Conservation (phyloP, 2,888 invertebrate species). For the Panzeria rudis region DNA sequence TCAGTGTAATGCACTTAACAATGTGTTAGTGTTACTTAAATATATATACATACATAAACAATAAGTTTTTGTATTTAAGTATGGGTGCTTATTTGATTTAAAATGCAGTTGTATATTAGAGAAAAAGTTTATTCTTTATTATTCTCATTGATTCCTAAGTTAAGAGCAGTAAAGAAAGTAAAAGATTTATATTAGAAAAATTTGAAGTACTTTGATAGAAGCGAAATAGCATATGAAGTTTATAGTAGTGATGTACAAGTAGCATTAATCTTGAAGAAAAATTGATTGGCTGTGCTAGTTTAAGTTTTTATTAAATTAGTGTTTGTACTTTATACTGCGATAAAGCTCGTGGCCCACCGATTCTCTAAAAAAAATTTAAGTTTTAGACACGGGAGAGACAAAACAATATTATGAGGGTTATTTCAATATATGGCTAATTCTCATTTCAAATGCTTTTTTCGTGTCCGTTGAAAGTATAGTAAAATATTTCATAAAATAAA, state of each 20-base stretch:
- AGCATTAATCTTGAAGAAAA: neutral
- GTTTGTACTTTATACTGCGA: too few relatives aligned
- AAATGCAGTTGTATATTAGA: neutral
- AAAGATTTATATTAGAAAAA: conserved; percentile 39
- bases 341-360: too few relatives aligned
- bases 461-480: too few relatives aligned
- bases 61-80: neutral
- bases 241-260: conserved; percentile 11
- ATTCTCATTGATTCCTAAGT: conserved; percentile 10
- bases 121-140: conserved; percentile 15
- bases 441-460: too few relatives aligned
- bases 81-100: too few relatives aligned
- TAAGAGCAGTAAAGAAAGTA: conserved; percentile 23
- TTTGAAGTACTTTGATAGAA: conserved; percentile 23
- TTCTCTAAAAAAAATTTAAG: too few relatives aligned
- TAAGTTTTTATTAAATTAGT: too few relatives aligned
- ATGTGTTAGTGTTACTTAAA: neutral
- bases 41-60: neutral
- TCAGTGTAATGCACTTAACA: neutral
- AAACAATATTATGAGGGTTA: too few relatives aligned
- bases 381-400: too few relatives aligned
- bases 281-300: neutral
- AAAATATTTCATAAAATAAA: too few relatives aligned
- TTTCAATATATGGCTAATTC: too few relatives aligned
- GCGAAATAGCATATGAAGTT: neutral